These are phyloP conservation scores for Philereme vetulata DNA, from an alignment of 2,888 invertebrate genomes.

Conservation along the genomic window DNA sequence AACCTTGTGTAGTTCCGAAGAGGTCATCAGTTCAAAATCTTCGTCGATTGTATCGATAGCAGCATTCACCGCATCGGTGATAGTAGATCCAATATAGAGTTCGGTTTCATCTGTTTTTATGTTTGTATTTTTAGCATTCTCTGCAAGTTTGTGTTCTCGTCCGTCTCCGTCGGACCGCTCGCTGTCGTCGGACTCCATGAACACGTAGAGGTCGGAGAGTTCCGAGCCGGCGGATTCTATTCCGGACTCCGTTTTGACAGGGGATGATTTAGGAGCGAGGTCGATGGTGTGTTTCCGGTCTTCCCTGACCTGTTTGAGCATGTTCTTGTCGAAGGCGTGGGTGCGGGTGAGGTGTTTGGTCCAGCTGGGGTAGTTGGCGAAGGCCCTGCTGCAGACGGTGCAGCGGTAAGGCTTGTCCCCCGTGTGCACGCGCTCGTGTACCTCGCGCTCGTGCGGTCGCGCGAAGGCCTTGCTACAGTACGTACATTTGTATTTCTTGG, in stretches of 20 bases:
- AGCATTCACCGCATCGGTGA: conserved; percentile 21
- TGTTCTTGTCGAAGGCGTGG: conserved; percentile 56
- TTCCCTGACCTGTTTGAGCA: conserved; percentile 17
- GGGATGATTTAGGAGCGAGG: conserved; percentile 6
- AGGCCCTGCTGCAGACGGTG: conserved; percentile 79
- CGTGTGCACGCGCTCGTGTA: conserved; percentile 84
- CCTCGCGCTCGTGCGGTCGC: conserved; percentile 56
- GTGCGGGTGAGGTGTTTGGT: conserved; percentile 78
- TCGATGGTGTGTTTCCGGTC: conserved; percentile 6
- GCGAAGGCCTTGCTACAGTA: conserved; percentile 79
- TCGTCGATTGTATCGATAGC: conserved; percentile 31
- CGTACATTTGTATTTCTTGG: conserved; percentile 71
- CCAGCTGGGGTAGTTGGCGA: conserved; percentile 84
- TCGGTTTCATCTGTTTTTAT: neutral
- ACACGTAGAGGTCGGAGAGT: conserved; percentile 35
- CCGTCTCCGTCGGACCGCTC: neutral
- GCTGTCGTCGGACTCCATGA: conserved; percentile 30
- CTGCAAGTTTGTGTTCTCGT: neutral
- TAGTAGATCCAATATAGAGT: neutral
- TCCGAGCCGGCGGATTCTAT: conserved; percentile 48
- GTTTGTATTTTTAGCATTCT: neutral
- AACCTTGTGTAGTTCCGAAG: neutral
- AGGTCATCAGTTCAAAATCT: conserved; percentile 11
- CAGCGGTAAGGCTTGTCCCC: conserved; percentile 82
- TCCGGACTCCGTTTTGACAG: conserved; percentile 29